These are phyloP conservation scores for Conus ventricosus DNA, from an alignment of 1,140 invertebrate genomes.

Conservation along the genomic window DNA sequence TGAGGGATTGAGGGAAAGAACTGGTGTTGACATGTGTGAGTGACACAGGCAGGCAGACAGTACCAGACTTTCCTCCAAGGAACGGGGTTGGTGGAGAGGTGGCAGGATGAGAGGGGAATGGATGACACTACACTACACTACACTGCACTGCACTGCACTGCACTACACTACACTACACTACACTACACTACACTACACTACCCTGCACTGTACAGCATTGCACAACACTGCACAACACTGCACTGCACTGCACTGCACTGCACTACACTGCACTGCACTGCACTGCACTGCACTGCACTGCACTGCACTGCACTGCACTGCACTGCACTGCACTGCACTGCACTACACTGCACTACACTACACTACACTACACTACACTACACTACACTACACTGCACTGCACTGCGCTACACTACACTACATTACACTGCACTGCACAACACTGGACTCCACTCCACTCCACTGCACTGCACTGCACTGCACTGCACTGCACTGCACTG, in stretches of 20 bases:
- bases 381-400: conserved; percentile 26
- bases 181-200: conserved; percentile 24
- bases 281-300: conserved; percentile 37
- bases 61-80: no score
- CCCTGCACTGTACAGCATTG: no score
- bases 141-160: conserved; percentile 32
- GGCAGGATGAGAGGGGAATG: neutral
- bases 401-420: conserved; percentile 32
- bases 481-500: conserved; percentile 30
- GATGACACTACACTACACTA: conserved; percentile 12
- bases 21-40: no score
- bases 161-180: conserved; percentile 29
- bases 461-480: conserved; percentile 26
- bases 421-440: conserved; percentile 37
- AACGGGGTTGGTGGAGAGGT: no score
- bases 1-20: no score
- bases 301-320: conserved; percentile 39
- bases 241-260: conserved; percentile 34
- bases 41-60: no score
- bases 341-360: conserved; percentile 21
- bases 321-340: conserved; percentile 32
- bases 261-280: conserved; percentile 36
- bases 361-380: no score
- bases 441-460: conserved; percentile 37
- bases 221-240: no score